Evolutionary conservation across 2,113 vertebrate species (phyloP).

Genomic region (Mohoua ochrocephala): DNA sequence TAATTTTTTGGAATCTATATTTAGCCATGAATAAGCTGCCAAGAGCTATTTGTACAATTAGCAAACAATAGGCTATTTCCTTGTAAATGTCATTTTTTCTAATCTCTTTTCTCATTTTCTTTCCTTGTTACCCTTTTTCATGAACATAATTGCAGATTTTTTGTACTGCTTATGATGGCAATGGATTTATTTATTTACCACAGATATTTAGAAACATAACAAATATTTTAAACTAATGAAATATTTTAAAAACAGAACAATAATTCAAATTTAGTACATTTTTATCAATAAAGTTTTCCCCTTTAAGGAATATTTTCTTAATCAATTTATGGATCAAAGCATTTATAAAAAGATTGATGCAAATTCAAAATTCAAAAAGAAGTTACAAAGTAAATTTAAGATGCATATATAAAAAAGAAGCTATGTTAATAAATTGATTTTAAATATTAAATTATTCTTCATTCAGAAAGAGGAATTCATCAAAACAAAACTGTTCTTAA

Average conservation of each 20-base stretch:
- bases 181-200: not conserved
- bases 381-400: not conserved
- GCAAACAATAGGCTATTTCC: not conserved
- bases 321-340: not conserved
- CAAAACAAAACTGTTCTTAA: not conserved
- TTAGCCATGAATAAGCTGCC: not conserved
- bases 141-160: not conserved
- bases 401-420: not conserved
- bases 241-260: not conserved
- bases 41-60: not conserved
- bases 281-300: not conserved
- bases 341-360: not conserved
- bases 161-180: not conserved
- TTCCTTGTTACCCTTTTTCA: not conserved
- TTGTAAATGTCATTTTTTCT: not conserved
- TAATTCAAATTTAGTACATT: not conserved
- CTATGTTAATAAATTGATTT: not conserved
- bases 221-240: not conserved
- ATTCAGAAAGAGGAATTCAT: not conserved
- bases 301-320: not conserved
- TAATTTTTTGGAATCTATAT: not conserved
- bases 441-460: not conserved
- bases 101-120: not conserved
- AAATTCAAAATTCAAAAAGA: not conserved
- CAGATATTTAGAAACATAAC: not conserved